Evolutionary conservation across 2,888 invertebrate genomes (phyloP).

Genomic region (Cephus nigrinus): DNA sequence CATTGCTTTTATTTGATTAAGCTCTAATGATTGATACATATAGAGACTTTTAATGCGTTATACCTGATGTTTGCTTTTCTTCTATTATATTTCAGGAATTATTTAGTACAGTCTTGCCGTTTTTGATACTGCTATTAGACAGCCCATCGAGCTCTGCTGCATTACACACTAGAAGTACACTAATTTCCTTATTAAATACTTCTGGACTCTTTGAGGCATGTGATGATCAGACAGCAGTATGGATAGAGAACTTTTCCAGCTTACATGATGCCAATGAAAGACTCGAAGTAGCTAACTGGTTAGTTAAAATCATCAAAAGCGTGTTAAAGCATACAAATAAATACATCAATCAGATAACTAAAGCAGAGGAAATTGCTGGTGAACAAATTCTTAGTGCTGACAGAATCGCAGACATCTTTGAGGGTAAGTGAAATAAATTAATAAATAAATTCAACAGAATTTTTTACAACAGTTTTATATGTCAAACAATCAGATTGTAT

Average conservation of each 20-base stretch:
- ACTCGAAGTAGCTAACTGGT: conserved; percentile 45
- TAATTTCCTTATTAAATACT: conserved; percentile 72
- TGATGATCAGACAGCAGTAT: conserved; percentile 75
- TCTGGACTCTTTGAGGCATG: conserved; percentile 76
- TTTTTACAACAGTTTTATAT: not conserved
- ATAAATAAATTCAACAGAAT: not conserved
- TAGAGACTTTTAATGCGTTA: too few species aligned
- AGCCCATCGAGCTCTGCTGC: conserved; percentile 24
- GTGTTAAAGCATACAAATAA: conserved; percentile 44
- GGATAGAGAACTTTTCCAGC: conserved; percentile 69
- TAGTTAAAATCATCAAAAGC: conserved; percentile 45
- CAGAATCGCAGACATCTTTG: conserved; percentile 42
- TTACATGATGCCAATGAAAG: conserved; percentile 43
- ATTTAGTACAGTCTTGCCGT: conserved; percentile 44
- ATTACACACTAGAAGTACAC: conserved; percentile 68
- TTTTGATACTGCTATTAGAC: conserved; percentile 47
- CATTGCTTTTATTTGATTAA: too few species aligned
- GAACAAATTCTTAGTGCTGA: conserved; percentile 31
- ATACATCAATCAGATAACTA: conserved; percentile 43
- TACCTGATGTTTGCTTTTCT: too few species aligned
- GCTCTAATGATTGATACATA: too few species aligned
- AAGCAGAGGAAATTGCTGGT: conserved; percentile 41
- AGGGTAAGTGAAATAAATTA: conserved; percentile 27
- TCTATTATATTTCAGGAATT: conserved; percentile 28
- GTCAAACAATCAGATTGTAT: conserved; percentile 6